Evolutionary conservation across 2,888 invertebrate species (phyloP), one percentile per base, ranked within the genome.

Genomic region (Andricus quercusramuli): DNA sequence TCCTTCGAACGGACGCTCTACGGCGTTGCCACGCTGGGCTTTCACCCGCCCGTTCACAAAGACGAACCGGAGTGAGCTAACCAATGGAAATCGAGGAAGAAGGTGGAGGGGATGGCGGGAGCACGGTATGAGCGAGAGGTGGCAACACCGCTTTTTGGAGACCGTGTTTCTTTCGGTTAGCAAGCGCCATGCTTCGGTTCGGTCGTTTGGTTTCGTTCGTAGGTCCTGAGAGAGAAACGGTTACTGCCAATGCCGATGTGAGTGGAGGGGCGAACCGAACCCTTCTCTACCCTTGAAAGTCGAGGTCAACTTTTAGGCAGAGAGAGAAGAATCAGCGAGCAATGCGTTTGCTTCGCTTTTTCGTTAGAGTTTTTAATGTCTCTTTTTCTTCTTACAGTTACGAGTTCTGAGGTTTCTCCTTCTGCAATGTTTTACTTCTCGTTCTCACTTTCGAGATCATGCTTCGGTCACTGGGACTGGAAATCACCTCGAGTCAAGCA

Each of bases 221-320:
- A 62, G 15, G 62, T 25, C 62, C 25, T 62, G 74, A 74, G 83
- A 84, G 82, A 84, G 83, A 83, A 84, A 88, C 82, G 82, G 86
- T 83, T 84, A 76, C 82, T 80, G 79, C 81, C 85, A 83, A 80
- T 80, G 83, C 80, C 82, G 82, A 77, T 68, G 77, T 37, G 86
- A 88, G 88, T 84, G 81, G 85, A 85, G 87, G 87, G 88, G 86
- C 86, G 83, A 85, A 86, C 88, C 89, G 86, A 90, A 90, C 91
- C 91, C 93, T 91, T 91, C 92, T 91, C 91, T 92, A 93, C 92
- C 93, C 93, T 93, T 93, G 93, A 93, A 93, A 93, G 91, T 93
- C 93, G 93, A 93, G 93, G 93, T 93, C 93, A 93, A 91, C 92
- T 90, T 93, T 92, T 90, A 91, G 93, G 91, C 90, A 90, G 88